Conservation (phyloP, 2,888 invertebrate genomes). For the Callyntrura guangdongensis region DNA sequence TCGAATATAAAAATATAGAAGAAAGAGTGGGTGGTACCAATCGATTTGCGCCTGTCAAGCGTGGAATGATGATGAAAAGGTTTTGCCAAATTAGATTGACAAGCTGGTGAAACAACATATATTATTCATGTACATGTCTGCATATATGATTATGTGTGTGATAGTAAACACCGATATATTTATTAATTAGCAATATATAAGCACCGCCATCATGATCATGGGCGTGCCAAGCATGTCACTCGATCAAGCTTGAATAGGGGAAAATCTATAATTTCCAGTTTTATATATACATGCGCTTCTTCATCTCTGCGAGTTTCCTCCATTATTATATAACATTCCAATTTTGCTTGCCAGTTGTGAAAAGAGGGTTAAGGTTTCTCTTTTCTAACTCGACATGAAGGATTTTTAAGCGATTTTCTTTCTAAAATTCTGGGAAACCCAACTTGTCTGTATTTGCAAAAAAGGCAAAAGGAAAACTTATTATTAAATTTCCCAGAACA, state of each 20-base stretch:
- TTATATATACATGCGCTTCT: not conserved
- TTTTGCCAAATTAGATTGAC: constrained; percentile 33
- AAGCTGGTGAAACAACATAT: constrained; percentile 3
- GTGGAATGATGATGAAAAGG: constrained; percentile 23
- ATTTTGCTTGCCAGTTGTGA: not conserved
- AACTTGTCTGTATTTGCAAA: constrained; percentile 5
- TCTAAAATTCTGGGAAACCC: not conserved
- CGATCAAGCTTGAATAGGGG: not conserved
- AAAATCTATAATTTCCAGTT: constrained; percentile 38
- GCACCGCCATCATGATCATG: not conserved
- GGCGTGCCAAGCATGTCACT: constrained; percentile 38
- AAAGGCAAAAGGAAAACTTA: constrained; percentile 4
- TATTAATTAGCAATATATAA: not conserved
- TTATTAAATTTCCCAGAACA: constrained; percentile 29
- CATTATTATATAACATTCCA: constrained; percentile 13
- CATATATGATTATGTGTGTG: not conserved
- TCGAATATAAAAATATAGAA: not conserved
- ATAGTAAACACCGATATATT: constrained; percentile 1
- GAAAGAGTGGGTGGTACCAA: not conserved
- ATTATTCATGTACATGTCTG: not conserved
- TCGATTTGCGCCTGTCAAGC: not conserved
- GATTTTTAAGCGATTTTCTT: not conserved
- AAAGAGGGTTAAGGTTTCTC: not conserved
- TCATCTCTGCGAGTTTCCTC: not conserved
- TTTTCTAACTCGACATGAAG: too few species aligned